Base-by-base conservation (phyloP, 2,797 vertebrate species). In the Phrynocephalus vlangalii region DNA sequence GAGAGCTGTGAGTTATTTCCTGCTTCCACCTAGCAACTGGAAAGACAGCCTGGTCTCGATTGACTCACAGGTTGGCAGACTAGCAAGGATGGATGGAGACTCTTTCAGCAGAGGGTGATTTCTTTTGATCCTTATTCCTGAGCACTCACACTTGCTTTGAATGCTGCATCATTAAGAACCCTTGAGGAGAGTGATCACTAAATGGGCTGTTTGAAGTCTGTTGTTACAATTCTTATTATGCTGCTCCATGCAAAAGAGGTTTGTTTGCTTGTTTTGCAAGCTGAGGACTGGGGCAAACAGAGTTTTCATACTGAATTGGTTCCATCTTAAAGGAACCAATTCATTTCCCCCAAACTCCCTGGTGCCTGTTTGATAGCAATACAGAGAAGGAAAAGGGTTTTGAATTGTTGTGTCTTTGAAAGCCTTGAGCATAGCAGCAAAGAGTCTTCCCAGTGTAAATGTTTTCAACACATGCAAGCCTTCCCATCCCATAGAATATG, bases 141-240 rank as follows among this genome's bases (percentile, higher is more conserved):
- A 94, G 88, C 76, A 88, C 87, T 92, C 86, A 82, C 66, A 33
- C 76, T 84, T 0, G 71, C 86, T 93, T 90, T 88, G 89, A 85
- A 90, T 85, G 50, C 73, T 84, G 33, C 24, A 79, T 84, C 83
- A 90, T 93, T 93, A 93, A 38, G 8, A 66, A 83, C 18, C 82
- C 56, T 88, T 93, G 84, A 73, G 83, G 8, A 3, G 1, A 18
- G 33, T 30, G 20, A 72, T 71, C 81, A 88, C 85, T 90, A 93
- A 95, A 87, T 30, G 79, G 90, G 90, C 88, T 93, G 86, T 89
- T 91, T 91, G 90, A 93, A 92, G 88, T 1, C 70, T 82, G 88
- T 90, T 92, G 68, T 92, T 92, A 71, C 85, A 72, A 87, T 77
- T 90, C 88, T 84, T 90, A 79, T 92, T 92, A 92, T 91, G 86